Percentiles rank a stretch among this genome's conserved stretches.
These are phyloP conservation scores for Scaeva pyrastri DNA, from an alignment of 2,888 invertebrate species.

Conservation along the genomic window DNA sequence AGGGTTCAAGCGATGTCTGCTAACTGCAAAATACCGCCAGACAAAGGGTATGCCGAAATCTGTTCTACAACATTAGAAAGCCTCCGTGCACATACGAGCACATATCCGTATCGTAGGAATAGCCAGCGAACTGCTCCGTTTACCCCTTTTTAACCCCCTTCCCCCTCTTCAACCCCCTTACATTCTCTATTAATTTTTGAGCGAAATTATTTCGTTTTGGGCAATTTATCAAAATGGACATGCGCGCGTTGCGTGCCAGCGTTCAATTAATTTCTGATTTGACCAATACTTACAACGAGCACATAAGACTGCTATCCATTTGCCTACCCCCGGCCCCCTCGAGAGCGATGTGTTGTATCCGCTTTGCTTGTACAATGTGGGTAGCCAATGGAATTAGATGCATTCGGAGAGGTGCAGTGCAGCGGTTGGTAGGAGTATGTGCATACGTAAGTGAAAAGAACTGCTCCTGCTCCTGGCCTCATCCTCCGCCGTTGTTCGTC, in stretches of 20 bases:
- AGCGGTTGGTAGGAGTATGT: too few species aligned
- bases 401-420: conserved; percentile 43
- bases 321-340: not conserved
- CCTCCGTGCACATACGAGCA: conserved; percentile 32
- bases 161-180: conserved; percentile 29
- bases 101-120: not conserved
- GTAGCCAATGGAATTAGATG: conserved; percentile 45
- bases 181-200: conserved; percentile 68
- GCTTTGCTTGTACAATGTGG: conserved; percentile 65
- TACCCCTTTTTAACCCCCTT: too few species aligned
- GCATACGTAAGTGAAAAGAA: conserved; percentile 53
- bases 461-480: conserved; percentile 31
- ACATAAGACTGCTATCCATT: conserved; percentile 48
- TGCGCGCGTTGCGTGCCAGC: conserved; percentile 77
- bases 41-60: conserved; percentile 73
- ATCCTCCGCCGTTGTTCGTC: not conserved
- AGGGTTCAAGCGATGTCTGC: conserved; percentile 55
- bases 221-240: conserved; percentile 78
- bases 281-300: conserved; percentile 76
- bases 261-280: conserved; percentile 78
- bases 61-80: conserved; percentile 75
- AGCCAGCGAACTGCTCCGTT: not conserved
- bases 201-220: conserved; percentile 77
- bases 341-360: conserved; percentile 69
- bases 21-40: conserved; percentile 55